Conservation (phyloP, 2,888 invertebrate species). For the Thymelicus lineola region DNA sequence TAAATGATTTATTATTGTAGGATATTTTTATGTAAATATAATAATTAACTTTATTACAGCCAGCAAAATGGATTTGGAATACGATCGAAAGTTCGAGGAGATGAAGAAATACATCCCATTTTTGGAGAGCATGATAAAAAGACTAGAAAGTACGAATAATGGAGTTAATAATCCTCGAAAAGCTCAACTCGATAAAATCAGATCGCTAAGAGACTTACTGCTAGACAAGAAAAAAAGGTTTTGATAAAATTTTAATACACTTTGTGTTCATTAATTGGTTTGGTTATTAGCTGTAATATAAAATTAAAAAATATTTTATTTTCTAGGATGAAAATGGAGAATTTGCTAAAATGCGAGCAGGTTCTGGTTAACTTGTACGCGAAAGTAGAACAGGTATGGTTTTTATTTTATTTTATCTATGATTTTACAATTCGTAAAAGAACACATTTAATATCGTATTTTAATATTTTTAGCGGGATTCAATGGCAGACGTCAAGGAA, state of each 20-base stretch:
- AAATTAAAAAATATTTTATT: slow-evolving; percentile 37
- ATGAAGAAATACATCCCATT: slow-evolving; percentile 91
- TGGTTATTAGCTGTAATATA: slow-evolving; percentile 17
- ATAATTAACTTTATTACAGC: slow-evolving; percentile 52
- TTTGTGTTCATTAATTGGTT: slow-evolving; percentile 12
- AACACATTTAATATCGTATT: background rate
- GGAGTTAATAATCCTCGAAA: slow-evolving; percentile 76
- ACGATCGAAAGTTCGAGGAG: slow-evolving; percentile 86
- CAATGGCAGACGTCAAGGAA: slow-evolving; percentile 49
- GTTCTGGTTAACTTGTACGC: slow-evolving; percentile 87
- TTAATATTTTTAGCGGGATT: slow-evolving; percentile 63
- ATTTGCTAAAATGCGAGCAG: slow-evolving; percentile 88
- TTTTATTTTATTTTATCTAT: slow-evolving; percentile 36
- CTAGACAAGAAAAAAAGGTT: slow-evolving; percentile 87
- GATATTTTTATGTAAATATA: background rate
- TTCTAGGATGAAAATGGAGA: slow-evolving; percentile 88
- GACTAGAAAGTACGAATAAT: slow-evolving; percentile 81
- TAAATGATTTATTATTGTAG: too few relatives aligned
- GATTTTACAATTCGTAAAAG: background rate
- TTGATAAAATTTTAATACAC: background rate
- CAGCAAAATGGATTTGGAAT: slow-evolving; percentile 74
- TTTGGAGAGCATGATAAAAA: slow-evolving; percentile 88
- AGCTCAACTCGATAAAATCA: slow-evolving; percentile 87
- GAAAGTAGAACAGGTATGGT: slow-evolving; percentile 86
- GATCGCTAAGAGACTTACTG: slow-evolving; percentile 86